Evolutionary conservation across 2,113 vertebrate genomes (phyloP), one percentile per base, ranked within the genome.

Genomic region (Pitta sordida): DNA sequence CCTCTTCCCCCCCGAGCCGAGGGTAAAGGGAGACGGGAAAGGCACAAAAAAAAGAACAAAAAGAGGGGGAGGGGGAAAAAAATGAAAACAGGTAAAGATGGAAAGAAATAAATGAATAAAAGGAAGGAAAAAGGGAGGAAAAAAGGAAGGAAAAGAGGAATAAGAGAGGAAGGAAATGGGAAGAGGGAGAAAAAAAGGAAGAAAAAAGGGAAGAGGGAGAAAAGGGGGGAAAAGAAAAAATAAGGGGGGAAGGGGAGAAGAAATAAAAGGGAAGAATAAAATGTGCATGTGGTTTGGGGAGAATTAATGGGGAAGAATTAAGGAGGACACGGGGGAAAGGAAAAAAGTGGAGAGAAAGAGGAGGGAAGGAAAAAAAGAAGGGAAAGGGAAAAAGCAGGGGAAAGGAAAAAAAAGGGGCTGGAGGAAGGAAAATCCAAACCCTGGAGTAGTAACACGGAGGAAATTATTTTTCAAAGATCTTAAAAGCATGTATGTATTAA

Each of bases 261-360:
- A 18, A 18, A 22, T 62, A 62, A 7, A 5, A 4, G 13, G 10
- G 11, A 17, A 62, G 30, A n/a, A n/a, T n/a, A n/a, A n/a, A n/a
- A n/a, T n/a, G n/a, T n/a, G n/a, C n/a, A n/a, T n/a, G n/a, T n/a
- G n/a, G n/a, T n/a, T n/a, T n/a, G n/a, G n/a, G n/a, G n/a, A n/a
- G n/a, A 17, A 13, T 15, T 43, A 14, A 43, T 6, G 36, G 24
- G 15, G 24, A 17, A 37, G 43, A 43, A 7, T 44, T 44, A 27
- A 10, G 3, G 8, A 17, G 14, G 13, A 59, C n/a, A n/a, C n/a
- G 1, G 6, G 3, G 1, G 0, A 6, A 7, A 20, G 13, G 4
- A 4, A 36, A 32, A n/a, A 12, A 15, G n/a, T n/a, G 6, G 11
- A 22, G 13, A 11, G 17, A 5, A 6, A 4, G 32, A 16, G 17